Base-by-base conservation (phyloP, 2,888 invertebrate genomes). In the Hirtodrosophila trivittata region DNA sequence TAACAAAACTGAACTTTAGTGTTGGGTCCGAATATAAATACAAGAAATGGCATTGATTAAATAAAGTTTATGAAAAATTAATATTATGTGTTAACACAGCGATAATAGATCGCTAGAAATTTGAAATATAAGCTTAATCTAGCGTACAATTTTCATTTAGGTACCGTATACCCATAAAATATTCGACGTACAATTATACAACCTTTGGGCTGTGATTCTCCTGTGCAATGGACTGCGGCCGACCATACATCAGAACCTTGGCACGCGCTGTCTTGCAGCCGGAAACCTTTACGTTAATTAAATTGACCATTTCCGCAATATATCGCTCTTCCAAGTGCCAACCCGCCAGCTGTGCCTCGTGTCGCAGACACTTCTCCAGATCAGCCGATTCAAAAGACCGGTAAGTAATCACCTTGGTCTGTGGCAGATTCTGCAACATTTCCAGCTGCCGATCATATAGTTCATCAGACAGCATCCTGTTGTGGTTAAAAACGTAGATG, bases 261-360 rank as follows among this genome's bases (percentile, higher is more conserved):
- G 89, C 75, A 43, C 77, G 76, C 4, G 89, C 88, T 12, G 78
- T 77, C 68, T 90, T 90, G 71, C 90, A 90, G 0, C 90, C 90
- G 0, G 89, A 87, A 9, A 62, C 60, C 0, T 33, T 13, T 0
- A 73, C 73, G 58, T 89, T 80, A 18, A 82, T 81, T 8, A 78
- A 54, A 6, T 62, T 64, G n/a, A 84, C 42, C 41, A 91, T 77
- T 13, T 89, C 86, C 1, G 80, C 18, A 1, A 85, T 49, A 39
- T 77, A 56, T 4, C 26, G 33, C 12, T 64, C 52, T 3, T 54
- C 72, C 14, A 91, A n/a, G 2, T 46, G 21, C 6, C 87, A 21
- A 10, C 75, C 66, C 10, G 80, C 67, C 0, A 74, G 3, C 1
- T 50, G 41, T 1, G 77, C 74, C 49, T 89, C 89, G 13, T 81